Evolutionary conservation across 1,140 invertebrate species (phyloP), one percentile per base, ranked within the genome.

Genomic region (Drosophila kepulauana): DNA sequence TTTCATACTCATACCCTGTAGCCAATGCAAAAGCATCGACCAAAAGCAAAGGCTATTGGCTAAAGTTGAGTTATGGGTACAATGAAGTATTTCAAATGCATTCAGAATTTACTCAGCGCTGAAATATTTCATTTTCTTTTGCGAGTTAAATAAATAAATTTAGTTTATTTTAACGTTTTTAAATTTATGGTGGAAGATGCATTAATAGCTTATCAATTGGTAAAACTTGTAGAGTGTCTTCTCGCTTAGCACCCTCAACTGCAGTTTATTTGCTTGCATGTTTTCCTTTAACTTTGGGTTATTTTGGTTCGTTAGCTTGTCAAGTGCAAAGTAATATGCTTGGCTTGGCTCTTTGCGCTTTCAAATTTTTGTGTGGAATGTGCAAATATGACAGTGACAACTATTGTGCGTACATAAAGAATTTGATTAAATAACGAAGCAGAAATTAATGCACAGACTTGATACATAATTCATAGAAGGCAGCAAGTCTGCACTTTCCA

Each of bases 261-360:
- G 10, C 10, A 38, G 7, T 38, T 38, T 38, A 38, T 38, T 43
- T n/a, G 62, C 35, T 69, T 51, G 30, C n/a, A 38, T 38, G 35
- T 10, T 10, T 16, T 41, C 8, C 43, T 33, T 43, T 33, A 16
- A 45, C 51, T 68, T 56, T 49, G 28, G 20, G 8, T 59, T 48
- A 45, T 59, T 58, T 41, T 56, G 61, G 70, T 73, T 73, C 64
- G 70, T 73, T 73, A 45, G 45, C 15, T 73, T 16, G 48, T 54
- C 35, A 48, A 68, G 64, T 15, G 46, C 56, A 73, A 67, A 67
- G 38, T 68, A 73, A 73, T 67, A 67, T 73, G 70, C 63, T 41
- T 59, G 64, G 8, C 38, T 67, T 59, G 56, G 33, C 63, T 73
- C 43, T 72, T 59, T 52, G 56, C 51, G 33, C 52, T 59, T 54